Conservation (phyloP, 2,888 invertebrate genomes). For the Piscicola geometra region DNA sequence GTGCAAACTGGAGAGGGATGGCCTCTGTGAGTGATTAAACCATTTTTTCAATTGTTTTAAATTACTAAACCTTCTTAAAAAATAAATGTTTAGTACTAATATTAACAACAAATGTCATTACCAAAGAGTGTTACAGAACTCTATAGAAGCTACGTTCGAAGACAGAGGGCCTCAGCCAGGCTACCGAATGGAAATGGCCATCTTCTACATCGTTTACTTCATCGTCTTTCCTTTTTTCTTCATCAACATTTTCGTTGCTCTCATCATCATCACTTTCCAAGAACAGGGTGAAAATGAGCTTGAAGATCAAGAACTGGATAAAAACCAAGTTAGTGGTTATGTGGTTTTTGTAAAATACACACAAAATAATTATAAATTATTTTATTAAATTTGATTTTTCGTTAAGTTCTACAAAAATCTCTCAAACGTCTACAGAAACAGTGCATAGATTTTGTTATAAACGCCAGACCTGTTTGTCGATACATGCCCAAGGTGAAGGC, state of each 20-base stretch:
- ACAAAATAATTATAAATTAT: no score
- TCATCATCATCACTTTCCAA: constrained; percentile 99
- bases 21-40: constrained; percentile 93
- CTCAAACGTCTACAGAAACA: constrained; percentile 79
- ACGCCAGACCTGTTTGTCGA: constrained; percentile 92
- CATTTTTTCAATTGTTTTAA: no score
- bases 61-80: no score
- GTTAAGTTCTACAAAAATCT: no score
- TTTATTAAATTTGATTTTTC: no score
- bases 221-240: constrained; percentile 99
- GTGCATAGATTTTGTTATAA: constrained; percentile 99
- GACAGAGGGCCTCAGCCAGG: constrained; percentile 96
- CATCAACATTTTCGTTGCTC: constrained; percentile 99
- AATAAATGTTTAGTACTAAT: no score
- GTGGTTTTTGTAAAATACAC: not conserved
- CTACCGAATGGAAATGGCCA: constrained; percentile 99
- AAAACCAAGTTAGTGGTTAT: constrained; percentile 91
- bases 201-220: constrained; percentile 99
- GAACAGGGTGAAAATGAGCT: constrained; percentile 99
- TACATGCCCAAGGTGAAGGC: constrained; percentile 94
- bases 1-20: constrained; percentile 99
- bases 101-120: no score
- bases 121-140: constrained; percentile 89
- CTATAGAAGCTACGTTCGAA: constrained; percentile 98
- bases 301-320: constrained; percentile 98